A percentile compares a stretch with the other conserved stretches of the same genome.
Evolutionary conservation across 1,140 invertebrate species (phyloP).

Genomic region (Phymastichus coffea): DNA sequence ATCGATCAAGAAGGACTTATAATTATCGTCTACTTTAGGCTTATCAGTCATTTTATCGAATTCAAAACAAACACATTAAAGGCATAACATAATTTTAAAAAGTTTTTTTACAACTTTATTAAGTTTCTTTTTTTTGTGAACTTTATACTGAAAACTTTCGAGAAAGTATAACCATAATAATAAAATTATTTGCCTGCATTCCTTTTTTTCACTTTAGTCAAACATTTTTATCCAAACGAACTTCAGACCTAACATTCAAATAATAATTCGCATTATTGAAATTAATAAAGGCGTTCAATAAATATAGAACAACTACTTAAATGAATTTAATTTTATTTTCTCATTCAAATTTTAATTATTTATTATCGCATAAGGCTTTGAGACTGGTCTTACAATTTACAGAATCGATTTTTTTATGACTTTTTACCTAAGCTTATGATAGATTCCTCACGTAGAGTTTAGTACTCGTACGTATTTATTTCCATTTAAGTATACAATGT

Average conservation of each 20-base stretch:
- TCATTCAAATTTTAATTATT: slow-evolving; percentile 32
- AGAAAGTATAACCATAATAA: no score
- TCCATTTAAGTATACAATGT: slow-evolving; percentile 7
- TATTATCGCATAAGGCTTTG: slow-evolving; percentile 30
- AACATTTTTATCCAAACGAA: no score
- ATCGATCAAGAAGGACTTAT: slow-evolving; percentile 67
- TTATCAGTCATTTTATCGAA: background rate
- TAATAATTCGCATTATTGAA: no score
- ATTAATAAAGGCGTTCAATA: no score
- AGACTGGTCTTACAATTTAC: slow-evolving; percentile 30
- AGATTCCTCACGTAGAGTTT: background rate
- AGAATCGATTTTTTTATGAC: slow-evolving; percentile 27
- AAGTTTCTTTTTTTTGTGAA: no score
- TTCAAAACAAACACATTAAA: background rate
- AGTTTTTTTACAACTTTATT: background rate
- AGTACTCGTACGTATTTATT: background rate
- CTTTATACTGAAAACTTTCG: no score
- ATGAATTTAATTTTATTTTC: slow-evolving; percentile 29
- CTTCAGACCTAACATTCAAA: no score
- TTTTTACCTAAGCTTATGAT: slow-evolving; percentile 7
- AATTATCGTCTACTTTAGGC: no score
- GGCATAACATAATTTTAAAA: background rate
- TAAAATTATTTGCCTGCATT: no score
- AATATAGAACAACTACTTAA: slow-evolving; percentile 3
- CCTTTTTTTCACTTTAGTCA: no score